Conservation (phyloP, 2,113 vertebrate genomes). For the Chinchilla lanigera region DNA sequence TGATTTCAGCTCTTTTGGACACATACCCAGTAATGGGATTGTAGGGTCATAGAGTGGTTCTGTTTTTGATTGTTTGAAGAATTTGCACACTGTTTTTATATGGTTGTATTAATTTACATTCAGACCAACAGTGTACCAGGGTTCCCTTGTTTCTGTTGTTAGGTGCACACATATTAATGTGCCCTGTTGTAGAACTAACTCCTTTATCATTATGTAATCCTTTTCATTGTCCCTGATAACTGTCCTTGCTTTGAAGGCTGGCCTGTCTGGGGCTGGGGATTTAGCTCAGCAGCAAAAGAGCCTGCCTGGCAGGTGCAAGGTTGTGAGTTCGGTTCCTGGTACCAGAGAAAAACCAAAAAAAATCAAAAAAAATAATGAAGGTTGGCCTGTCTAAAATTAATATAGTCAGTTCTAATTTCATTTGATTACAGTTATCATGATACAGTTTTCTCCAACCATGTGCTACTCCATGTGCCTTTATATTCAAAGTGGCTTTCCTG, state of each 20-base stretch:
- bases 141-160: neutral
- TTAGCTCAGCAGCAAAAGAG: too few relatives aligned
- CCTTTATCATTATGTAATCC: neutral
- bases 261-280: too few relatives aligned
- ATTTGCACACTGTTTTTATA: neutral
- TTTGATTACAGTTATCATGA: neutral
- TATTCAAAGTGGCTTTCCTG: neutral
- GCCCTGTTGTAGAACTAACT: too few relatives aligned
- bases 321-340: too few relatives aligned
- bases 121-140: neutral
- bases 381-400: neutral
- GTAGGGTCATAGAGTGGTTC: neutral
- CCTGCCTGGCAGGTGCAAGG: too few relatives aligned
- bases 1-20: neutral
- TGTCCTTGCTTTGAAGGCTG: neutral
- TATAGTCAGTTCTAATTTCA: neutral
- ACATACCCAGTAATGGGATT: neutral
- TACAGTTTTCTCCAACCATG: neutral
- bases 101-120: neutral
- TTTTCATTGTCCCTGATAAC: neutral
- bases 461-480: neutral
- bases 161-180: neutral
- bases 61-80: neutral
- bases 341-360: too few relatives aligned
- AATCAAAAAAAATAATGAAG: too few relatives aligned